Conservation (phyloP, 2,113 vertebrate species). For the Alligator sinensis region DNA sequence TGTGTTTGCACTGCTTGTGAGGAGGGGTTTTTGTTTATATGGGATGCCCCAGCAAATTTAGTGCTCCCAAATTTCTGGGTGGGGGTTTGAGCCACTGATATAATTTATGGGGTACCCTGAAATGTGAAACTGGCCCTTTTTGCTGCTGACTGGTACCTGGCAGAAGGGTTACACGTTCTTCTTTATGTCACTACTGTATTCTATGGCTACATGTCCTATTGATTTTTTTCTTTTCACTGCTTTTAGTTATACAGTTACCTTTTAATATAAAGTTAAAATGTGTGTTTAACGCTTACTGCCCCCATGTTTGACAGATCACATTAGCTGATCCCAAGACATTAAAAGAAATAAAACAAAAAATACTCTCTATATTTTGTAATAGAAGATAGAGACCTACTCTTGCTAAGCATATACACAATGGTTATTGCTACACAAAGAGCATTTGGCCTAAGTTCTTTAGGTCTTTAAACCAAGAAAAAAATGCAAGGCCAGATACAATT, state of each 20-base stretch:
- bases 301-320: background rate
- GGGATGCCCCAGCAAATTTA: no score
- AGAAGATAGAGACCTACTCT: background rate
- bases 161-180: background rate
- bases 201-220: rapidly evolving
- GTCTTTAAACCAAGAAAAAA: slow-evolving; percentile 1
- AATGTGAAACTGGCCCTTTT: no score
- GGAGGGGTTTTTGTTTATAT: no score
- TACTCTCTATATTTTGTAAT: background rate
- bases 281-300: background rate
- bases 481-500: background rate
- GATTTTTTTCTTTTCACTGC: background rate
- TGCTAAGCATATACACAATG: rapidly evolving
- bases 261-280: background rate
- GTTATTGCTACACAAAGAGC: background rate
- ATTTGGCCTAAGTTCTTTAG: background rate
- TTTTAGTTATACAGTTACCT: background rate
- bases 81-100: no score
- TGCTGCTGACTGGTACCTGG: no score
- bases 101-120: no score
- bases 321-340: background rate
- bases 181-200: background rate
- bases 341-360: background rate
- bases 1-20: no score
- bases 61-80: no score